Percentiles rank a stretch among this genome's conserved stretches.
Evolutionary conservation across 2,888 invertebrate genomes (phyloP).

Genomic region (Leptopilina syphax): DNA sequence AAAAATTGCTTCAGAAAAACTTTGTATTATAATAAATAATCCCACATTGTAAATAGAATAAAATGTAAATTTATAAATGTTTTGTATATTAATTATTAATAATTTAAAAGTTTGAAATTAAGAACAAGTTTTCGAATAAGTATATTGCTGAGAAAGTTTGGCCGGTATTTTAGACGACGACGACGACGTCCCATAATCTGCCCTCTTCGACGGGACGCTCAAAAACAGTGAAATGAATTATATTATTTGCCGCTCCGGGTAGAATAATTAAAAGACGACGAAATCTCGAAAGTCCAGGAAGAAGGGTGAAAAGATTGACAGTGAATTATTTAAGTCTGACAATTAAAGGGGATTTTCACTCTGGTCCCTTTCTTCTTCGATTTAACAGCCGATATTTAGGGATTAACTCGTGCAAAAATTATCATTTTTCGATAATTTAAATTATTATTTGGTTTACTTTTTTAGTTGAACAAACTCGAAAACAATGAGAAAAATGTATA

Average conservation of each 20-base stretch:
- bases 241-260: conserved; percentile 69
- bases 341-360: conserved; percentile 61
- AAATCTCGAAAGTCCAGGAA: conserved; percentile 55
- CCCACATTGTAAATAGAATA: not conserved
- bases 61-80: too few relatives aligned
- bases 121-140: not conserved
- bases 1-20: too few relatives aligned
- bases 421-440: too few relatives aligned
- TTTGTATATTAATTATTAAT: not conserved
- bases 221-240: conserved; percentile 72
- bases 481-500: too few relatives aligned
- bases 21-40: not conserved
- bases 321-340: conserved; percentile 74
- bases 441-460: too few relatives aligned
- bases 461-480: too few relatives aligned
- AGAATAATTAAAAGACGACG: conserved; percentile 72
- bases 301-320: conserved; percentile 74
- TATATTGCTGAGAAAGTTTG: conserved; percentile 52
- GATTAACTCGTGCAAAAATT: not conserved
- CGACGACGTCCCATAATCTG: conserved; percentile 52
- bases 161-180: conserved; percentile 52
- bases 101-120: not conserved
- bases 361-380: conserved; percentile 21
- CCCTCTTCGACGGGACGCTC: conserved; percentile 61
- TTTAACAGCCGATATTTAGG: conserved; percentile 38